Evolutionary conservation across 1,140 invertebrate species (phyloP), one percentile per base, ranked within the genome.

Genomic region (Bicyclus anynana): DNA sequence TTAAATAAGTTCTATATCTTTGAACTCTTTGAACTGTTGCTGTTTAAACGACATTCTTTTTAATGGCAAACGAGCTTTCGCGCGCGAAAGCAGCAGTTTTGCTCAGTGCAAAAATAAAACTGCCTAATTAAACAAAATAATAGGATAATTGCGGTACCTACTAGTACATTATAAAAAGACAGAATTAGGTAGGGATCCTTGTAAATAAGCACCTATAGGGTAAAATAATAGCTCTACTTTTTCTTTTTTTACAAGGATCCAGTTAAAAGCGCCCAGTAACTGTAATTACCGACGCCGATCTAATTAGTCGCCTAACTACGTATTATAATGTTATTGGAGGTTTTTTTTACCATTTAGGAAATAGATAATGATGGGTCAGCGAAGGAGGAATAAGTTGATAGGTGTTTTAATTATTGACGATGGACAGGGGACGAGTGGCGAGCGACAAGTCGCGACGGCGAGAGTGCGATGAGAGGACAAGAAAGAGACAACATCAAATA

Each of bases 401-500:
- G 82, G 75, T 78, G 79, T 79, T 87, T 84, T 85, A 87, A 87
- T 85, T 84, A 84, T 85, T 81, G 84, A 85, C 56, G 56, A 62
- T 44, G 63, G 67, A 53, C 59, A 62, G 52, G 57, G 64, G 51
- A 59, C 65, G 60, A 63, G 58, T 53, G 38, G 58, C 57, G 40
- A 44, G 5, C 10, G 10, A 12, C 40, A 12, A 44, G 40, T 20
- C 17, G 10, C 18, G 10, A 44, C 40, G 56, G 65, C 55, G 65
- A 54, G 51, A 47, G 52, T 44, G 12, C 12, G 10, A 60, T 58
- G 56, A 67, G 62, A 64, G 63, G 63, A 72, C 70, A 66, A 81
- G 84, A 87, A 78, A 84, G 80, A 83, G 84, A 85, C 84, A 77
- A 75, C 83, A 87, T 85, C 73, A 81, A 86, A 86, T 88, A 88